Evolutionary conservation across 1,140 invertebrate species (phyloP).

Genomic region (Himalopsyche phryganea): DNA sequence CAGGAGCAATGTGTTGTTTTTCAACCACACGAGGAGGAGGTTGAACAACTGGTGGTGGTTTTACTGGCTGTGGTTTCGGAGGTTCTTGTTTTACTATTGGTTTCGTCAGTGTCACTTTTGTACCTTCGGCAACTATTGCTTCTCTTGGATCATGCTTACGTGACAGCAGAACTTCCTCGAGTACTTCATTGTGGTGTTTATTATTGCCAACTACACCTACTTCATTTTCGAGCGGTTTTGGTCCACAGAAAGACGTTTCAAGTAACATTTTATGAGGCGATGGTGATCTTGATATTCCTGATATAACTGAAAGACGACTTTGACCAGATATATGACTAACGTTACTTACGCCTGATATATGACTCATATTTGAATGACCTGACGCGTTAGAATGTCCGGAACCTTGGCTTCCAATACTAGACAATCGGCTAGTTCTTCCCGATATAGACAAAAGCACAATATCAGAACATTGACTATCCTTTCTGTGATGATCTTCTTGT

Average conservation of each 20-base stretch:
- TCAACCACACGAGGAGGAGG: not conserved
- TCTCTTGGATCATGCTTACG: conserved; percentile 56
- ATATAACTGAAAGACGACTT: conserved; percentile 66
- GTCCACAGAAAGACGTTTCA: conserved; percentile 86
- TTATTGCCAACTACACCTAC: conserved; percentile 52
- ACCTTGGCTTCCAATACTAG: conserved; percentile 68
- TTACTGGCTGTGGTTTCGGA: not conserved
- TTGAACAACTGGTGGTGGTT: conserved; percentile 1
- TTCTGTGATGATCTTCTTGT: conserved; percentile 62
- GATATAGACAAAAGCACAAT: conserved; percentile 76
- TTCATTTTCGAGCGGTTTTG: conserved; percentile 63
- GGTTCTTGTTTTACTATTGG: not conserved
- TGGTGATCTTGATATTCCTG: conserved; percentile 68
- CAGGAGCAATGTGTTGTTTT: not conserved
- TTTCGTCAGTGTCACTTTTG: conserved; percentile 27
- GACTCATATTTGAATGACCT: conserved; percentile 46
- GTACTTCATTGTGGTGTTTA: conserved; percentile 55
- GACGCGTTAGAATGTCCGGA: conserved; percentile 57
- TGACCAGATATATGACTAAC: conserved; percentile 55
- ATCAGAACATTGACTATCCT: conserved; percentile 74
- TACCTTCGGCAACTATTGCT: conserved; percentile 54
- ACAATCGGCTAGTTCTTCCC: conserved; percentile 75
- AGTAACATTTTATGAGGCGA: conserved; percentile 84
- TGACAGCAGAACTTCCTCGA: conserved; percentile 64
- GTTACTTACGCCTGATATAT: conserved; percentile 46